Base-by-base conservation (phyloP, 2,113 vertebrate species). In the Takifugu flavidus region DNA sequence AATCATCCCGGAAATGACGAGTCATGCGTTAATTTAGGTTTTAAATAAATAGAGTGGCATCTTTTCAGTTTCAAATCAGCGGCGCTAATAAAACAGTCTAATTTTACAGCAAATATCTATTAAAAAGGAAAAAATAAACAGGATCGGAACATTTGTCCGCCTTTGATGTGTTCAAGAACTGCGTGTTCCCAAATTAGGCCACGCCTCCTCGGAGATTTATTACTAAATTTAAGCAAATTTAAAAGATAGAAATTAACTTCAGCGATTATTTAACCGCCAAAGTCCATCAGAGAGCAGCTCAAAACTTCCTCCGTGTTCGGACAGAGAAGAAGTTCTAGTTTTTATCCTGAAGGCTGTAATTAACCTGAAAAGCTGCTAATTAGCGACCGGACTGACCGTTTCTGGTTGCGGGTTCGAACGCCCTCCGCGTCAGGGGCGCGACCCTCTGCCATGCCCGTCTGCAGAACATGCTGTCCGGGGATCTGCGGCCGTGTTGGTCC, bases 381-480 rank as follows among this genome's bases (percentile, higher is more conserved):
- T 4, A 15, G 10, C 5, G 13, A 6, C 6, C 3, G 0, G 13
- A 85, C 89, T 80, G 69, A 91, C 91, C 62, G 43, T 62, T 82
- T 34, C 29, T 72, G 64, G 49, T 42, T 1, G 60, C 26, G 0
- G 82, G 78, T 4, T 65, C 43, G 45, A 88, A 53, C 6, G 85
- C 75, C 39, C 79, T 80, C 73, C 84, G 73, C 4, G 91, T 83
- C 55, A 92, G 88, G 46, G 91, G 89, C 39, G 82, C 89, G 59
- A 96, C 68, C 39, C 86, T 89, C 85, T 87, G 92, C 82, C 85
- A 92, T 47, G 90, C 90, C 25, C 87, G 85, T 76, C 93, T 89
- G 84, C 91, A 92, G 65, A 94, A 88, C 62, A 91, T 92, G 86
- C 90, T 92, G 0, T 44, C 58, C 59, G 34, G 46, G 56, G 43